These are phyloP conservation scores for Lepidochrysops patricia DNA, from an alignment of 2,888 invertebrate genomes.

Conservation along the genomic window DNA sequence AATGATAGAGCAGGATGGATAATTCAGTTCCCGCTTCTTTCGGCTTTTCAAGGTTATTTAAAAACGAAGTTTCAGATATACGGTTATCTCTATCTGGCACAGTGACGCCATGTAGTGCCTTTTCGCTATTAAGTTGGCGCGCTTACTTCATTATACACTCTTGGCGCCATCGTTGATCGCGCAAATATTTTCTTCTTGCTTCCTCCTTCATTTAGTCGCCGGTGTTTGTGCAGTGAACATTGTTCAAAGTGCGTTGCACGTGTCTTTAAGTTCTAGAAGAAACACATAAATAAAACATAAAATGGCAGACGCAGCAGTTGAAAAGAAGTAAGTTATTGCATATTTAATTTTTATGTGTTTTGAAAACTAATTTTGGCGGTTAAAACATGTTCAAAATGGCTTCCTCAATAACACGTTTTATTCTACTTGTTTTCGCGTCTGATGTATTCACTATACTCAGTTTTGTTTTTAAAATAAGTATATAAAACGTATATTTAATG, in stretches of 20 bases:
- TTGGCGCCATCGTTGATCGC: slow-evolving; percentile 39
- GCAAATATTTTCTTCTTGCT: slow-evolving; percentile 55
- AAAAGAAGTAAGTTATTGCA: slow-evolving; percentile 77
- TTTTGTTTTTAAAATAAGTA: background rate
- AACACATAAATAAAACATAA: slow-evolving; percentile 33
- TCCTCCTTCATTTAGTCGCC: slow-evolving; percentile 67
- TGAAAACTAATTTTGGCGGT: slow-evolving; percentile 59
- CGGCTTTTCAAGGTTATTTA: slow-evolving; percentile 55
- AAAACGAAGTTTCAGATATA: slow-evolving; percentile 30
- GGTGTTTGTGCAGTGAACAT: slow-evolving; percentile 69
- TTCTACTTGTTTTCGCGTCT: background rate
- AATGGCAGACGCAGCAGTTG: slow-evolving; percentile 82
- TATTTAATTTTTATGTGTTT: slow-evolving; percentile 22
- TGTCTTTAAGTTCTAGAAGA: slow-evolving; percentile 45
- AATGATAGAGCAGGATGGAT: slow-evolving; percentile 42
- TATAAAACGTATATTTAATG: background rate
- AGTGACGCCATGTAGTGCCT: slow-evolving; percentile 24
- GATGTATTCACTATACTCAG: background rate
- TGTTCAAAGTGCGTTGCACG: slow-evolving; percentile 61
- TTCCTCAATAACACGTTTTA: slow-evolving; percentile 46
- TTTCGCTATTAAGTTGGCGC: slow-evolving; percentile 44
- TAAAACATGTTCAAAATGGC: slow-evolving; percentile 75
- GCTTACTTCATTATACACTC: slow-evolving; percentile 43
- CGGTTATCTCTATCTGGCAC: slow-evolving; percentile 37
- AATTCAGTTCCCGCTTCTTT: slow-evolving; percentile 33